Percentiles rank a stretch among this genome's conserved stretches.
phyloP scores from a whole-genome alignment of 2,888 invertebrate species.

The Metellina segmentata region DNA sequence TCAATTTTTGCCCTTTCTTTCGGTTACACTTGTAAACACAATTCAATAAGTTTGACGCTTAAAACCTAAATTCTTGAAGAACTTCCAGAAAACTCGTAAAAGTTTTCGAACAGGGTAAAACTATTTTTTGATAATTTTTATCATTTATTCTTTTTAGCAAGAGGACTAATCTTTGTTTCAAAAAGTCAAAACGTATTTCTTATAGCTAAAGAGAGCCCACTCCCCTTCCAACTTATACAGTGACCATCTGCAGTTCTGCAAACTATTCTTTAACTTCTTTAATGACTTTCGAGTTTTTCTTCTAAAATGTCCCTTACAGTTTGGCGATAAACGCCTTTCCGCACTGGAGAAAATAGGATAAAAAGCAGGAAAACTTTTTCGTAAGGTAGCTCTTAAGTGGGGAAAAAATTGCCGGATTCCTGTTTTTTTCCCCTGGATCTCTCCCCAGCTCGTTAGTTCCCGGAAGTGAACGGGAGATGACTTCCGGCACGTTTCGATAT shows the following conservation, averaged over 20 bases:
- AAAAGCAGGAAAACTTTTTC: constrained; percentile 14
- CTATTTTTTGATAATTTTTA: too few relatives aligned
- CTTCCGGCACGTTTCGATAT: constrained; percentile 67
- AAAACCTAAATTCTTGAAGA: too few relatives aligned
- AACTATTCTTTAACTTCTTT: constrained; percentile 49
- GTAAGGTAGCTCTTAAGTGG: background rate
- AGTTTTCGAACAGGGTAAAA: too few relatives aligned
- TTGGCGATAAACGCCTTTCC: constrained; percentile 31
- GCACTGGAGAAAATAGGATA: background rate
- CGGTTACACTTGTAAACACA: too few relatives aligned
- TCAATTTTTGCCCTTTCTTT: too few relatives aligned
- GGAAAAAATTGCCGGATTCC: constrained; percentile 34
- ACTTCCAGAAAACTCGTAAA: too few relatives aligned
- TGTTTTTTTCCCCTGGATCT: constrained; percentile 55
- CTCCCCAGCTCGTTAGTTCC: constrained; percentile 65
- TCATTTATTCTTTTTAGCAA: too few relatives aligned
- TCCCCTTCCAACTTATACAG: background rate
- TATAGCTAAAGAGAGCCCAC: background rate
- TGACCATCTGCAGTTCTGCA: background rate
- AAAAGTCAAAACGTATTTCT: background rate
- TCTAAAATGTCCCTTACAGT: constrained; percentile 23
- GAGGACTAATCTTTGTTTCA: background rate
- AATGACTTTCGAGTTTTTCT: constrained; percentile 20
- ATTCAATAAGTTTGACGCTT: too few relatives aligned
- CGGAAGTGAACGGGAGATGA: constrained; percentile 66